Evolutionary conservation across 2,888 invertebrate genomes (phyloP).

Genomic region (Lasioglossum pauxillum): DNA sequence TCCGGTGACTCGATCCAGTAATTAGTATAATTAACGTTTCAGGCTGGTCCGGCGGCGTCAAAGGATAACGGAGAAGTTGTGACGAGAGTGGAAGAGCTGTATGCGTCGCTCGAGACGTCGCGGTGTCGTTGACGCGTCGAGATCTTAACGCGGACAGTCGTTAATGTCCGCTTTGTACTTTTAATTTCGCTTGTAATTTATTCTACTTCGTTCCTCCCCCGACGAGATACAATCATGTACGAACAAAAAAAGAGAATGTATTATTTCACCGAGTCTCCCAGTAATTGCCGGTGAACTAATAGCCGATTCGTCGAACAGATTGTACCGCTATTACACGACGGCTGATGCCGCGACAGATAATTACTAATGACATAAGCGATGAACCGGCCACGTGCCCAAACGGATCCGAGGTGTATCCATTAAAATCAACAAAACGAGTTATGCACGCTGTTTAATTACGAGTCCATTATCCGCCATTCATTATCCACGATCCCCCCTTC

Average conservation of each 20-base stretch:
- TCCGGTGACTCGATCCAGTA: neutral
- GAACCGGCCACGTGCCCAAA: neutral
- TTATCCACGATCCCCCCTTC: neutral
- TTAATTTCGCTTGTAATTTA: conserved; percentile 21
- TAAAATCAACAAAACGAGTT: neutral
- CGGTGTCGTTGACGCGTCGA: neutral
- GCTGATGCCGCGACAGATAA: conserved; percentile 18
- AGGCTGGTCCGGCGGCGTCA: conserved; percentile 49
- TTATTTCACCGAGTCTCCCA: neutral
- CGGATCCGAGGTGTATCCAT: conserved; percentile 1
- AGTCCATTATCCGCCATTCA: neutral
- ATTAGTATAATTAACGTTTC: neutral
- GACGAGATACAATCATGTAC: neutral
- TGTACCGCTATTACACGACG: conserved; percentile 12
- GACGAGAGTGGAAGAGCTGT: neutral
- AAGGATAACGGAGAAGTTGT: conserved; percentile 24
- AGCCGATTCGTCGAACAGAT: conserved; percentile 35
- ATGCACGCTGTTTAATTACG: neutral
- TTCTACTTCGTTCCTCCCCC: conserved; percentile 3
- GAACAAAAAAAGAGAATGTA: neutral
- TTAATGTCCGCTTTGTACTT: neutral
- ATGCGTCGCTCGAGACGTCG: neutral
- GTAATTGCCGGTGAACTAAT: conserved; percentile 6
- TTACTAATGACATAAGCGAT: conserved; percentile 23
- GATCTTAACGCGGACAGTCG: neutral